A percentile compares a stretch with the other conserved stretches of the same genome.
These are phyloP conservation scores for Hoplodrina ambigua DNA, from an alignment of 2,888 invertebrate species.

Conservation along the genomic window DNA sequence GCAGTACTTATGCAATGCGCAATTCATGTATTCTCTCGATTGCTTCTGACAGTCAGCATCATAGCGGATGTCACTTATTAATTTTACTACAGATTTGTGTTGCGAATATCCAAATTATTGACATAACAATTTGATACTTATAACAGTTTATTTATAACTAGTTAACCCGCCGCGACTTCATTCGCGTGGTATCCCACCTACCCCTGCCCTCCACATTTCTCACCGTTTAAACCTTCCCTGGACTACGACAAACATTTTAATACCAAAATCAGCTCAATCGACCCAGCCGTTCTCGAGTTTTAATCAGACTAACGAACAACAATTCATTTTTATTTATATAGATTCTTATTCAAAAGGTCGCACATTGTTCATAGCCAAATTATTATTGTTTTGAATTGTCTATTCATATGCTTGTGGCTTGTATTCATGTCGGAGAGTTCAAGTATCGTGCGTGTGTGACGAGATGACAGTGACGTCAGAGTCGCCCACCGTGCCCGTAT, in stretches of 20 bases:
- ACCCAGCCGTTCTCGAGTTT: no score
- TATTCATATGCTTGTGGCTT: slow-evolving; percentile 16
- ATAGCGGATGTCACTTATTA: background rate
- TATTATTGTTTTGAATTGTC: slow-evolving; percentile 17
- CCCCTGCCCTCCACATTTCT: no score
- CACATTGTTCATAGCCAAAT: slow-evolving; percentile 16
- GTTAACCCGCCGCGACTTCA: no score
- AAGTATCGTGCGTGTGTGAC: slow-evolving; percentile 34
- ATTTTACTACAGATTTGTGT: background rate
- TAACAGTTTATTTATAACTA: slow-evolving; percentile 8
- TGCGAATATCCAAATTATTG: slow-evolving; percentile 8
- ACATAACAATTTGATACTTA: background rate
- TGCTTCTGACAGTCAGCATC: background rate
- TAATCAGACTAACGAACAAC: no score
- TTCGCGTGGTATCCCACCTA: no score
- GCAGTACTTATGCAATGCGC: no score
- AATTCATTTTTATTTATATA: no score
- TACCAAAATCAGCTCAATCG: no score
- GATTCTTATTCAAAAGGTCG: slow-evolving; percentile 22
- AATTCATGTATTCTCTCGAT: slow-evolving; percentile 5
- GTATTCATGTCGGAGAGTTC: slow-evolving; percentile 22
- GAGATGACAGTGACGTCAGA: slow-evolving; percentile 43
- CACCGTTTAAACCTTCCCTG: no score
- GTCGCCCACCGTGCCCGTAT: slow-evolving; percentile 38
- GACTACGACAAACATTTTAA: no score